These are phyloP conservation scores for Gymnopithys bicolor DNA, from an alignment of 2,797 vertebrate genomes.

Conservation along the genomic window DNA sequence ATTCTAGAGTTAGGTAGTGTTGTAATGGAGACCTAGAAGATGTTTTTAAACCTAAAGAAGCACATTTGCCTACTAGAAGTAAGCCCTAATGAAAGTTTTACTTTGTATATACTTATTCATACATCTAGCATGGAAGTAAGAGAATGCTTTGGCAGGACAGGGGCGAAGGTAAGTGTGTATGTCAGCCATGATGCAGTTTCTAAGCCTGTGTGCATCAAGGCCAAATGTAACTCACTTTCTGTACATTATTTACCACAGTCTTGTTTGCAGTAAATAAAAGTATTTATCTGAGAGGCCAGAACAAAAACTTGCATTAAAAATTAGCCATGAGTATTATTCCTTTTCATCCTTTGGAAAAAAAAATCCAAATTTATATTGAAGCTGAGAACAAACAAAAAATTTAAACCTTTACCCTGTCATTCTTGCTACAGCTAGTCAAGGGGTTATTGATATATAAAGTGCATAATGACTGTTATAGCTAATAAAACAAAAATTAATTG, in stretches of 20 bases:
- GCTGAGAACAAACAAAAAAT: not conserved
- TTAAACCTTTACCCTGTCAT: not conserved
- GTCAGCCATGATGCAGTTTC: not conserved
- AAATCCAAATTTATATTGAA: not conserved
- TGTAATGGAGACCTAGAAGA: not conserved
- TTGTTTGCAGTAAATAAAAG: not conserved
- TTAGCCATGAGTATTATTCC: not conserved
- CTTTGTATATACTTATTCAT: not conserved
- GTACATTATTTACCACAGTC: not conserved
- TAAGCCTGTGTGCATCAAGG: not conserved
- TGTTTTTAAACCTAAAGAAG: not conserved
- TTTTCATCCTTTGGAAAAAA: not conserved
- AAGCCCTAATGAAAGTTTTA: not conserved
- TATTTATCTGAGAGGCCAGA: not conserved
- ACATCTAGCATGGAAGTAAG: not conserved
- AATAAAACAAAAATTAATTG: not conserved
- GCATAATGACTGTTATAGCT: not conserved
- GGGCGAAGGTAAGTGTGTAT: not conserved
- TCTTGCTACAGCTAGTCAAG: not conserved
- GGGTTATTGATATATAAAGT: not conserved
- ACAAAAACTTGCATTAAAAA: slow-evolving; percentile 3
- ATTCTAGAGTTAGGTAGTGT: not conserved
- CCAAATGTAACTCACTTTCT: not conserved
- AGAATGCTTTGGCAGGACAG: not conserved
- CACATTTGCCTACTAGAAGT: not conserved